Base-by-base conservation (phyloP, 2,113 vertebrate genomes). In the Mirza zaza region DNA sequence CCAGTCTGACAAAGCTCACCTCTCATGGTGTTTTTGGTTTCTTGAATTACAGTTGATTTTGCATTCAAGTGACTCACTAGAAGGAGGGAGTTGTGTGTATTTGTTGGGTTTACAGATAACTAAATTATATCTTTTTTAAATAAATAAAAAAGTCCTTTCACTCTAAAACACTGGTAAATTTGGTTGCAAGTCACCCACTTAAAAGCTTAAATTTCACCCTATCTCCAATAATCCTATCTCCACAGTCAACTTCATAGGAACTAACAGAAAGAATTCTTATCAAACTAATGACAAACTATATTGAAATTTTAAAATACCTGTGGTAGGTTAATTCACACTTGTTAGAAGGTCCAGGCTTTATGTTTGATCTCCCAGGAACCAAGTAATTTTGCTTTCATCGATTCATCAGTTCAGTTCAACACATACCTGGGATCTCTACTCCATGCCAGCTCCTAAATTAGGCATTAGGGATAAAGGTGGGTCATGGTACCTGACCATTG, bases 41-140 rank as follows among this genome's bases (percentile, higher is more conserved):
- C 94, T 97, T 97, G 83, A 98, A 90, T 96, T 88, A 76, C 57
- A 96, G 25, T 48, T 97, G 89, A 96, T 89, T 96, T 96, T 98
- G 52, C 50, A 79, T 93, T 89, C 86, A 87, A 42, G 87, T 90
- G 93, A 87, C 83, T 97, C 90, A 91, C 55, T 91, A 57, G 32
- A 89, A 95, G 86, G 82, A 94, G 34, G 48, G 32, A 84, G 48
- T 92, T 95, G n/a, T 61, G 21, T 76, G 21, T 82, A 65, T 59
- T 70, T 93, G 81, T 55, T 75, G 85, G 20, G 91, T 97, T 96
- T 86, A 34, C 52, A 96, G 94, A 79, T 90, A 88, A 57, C 15
- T 75, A 87, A 36, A 94, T 94, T 48, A n/a, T 97, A 94, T 70
- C 61, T 86, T 18, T 50, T 50, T 77, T 77, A 20, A 76, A 39